Evolutionary conservation across 2,113 vertebrate species (phyloP).

Genomic region (Phrynocephalus versicolor): DNA sequence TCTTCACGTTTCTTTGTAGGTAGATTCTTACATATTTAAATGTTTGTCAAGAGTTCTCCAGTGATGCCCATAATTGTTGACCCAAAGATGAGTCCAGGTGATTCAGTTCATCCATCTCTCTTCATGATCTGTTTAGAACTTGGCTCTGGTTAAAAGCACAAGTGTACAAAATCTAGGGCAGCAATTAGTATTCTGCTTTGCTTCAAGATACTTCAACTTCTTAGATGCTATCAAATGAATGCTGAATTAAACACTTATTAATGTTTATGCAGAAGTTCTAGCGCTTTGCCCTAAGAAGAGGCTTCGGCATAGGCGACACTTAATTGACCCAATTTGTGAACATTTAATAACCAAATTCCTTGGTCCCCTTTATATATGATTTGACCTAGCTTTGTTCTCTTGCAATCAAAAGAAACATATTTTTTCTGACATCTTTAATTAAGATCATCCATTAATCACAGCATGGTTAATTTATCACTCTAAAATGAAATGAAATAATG

Average conservation of each 20-base stretch:
- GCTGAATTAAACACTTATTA: slow-evolving; percentile 2
- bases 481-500: slow-evolving; percentile 17
- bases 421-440: slow-evolving; percentile 13
- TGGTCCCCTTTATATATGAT: not conserved
- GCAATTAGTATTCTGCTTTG: not conserved
- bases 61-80: not conserved
- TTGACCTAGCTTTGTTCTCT: slow-evolving; percentile 14
- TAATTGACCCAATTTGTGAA: slow-evolving; percentile 24
- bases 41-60: not conserved
- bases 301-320: not conserved
- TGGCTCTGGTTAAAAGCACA: not conserved
- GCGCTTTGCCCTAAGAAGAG: slow-evolving; percentile 2
- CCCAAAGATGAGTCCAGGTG: not conserved
- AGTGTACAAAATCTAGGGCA: not conserved
- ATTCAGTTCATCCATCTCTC: not conserved
- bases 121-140: not conserved
- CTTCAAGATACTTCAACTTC: not conserved
- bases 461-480: not conserved
- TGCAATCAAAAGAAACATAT: not conserved
- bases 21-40: not conserved
- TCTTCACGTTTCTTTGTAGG: not conserved
- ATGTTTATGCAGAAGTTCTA: slow-evolving; percentile 1
- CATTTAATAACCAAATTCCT: not conserved
- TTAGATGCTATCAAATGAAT: not conserved
- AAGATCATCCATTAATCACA: not conserved